Conservation (phyloP, 2,888 invertebrate species). For the Archips xylosteana region DNA sequence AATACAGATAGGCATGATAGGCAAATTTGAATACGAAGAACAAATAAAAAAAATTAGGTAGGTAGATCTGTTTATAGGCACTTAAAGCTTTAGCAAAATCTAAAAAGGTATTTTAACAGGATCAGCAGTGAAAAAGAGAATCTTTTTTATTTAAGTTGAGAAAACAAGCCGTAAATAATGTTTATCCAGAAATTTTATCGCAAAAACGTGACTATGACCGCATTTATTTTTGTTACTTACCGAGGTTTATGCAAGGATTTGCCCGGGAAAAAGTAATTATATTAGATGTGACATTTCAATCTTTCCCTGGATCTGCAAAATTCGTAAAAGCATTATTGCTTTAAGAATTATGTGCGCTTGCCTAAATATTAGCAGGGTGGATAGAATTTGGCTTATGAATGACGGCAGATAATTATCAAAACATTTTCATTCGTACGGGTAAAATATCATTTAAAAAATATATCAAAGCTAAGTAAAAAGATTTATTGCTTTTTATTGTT, state of each 20-base stretch:
- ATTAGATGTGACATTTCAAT: constrained; percentile 35
- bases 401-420: constrained; percentile 2
- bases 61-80: neutral
- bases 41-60: constrained; percentile 6
- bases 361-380: constrained; percentile 7
- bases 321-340: constrained; percentile 13
- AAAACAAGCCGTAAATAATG: constrained; percentile 45
- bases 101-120: constrained; percentile 13
- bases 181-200: constrained; percentile 44
- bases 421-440: neutral
- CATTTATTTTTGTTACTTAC: constrained; percentile 31
- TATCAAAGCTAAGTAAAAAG: too few relatives aligned
- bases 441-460: neutral
- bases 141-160: constrained; percentile 39
- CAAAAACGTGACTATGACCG: constrained; percentile 44
- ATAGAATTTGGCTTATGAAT: neutral
- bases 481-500: too few relatives aligned
- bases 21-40: neutral
- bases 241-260: constrained; percentile 14
- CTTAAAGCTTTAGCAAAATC: constrained; percentile 1
- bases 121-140: constrained; percentile 13
- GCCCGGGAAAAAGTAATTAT: constrained; percentile 24
- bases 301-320: constrained; percentile 10
- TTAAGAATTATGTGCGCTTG: constrained; percentile 9
- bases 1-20: neutral